Base-by-base conservation (phyloP, 2,113 vertebrate species). In the Cyprinodon variegatus region DNA sequence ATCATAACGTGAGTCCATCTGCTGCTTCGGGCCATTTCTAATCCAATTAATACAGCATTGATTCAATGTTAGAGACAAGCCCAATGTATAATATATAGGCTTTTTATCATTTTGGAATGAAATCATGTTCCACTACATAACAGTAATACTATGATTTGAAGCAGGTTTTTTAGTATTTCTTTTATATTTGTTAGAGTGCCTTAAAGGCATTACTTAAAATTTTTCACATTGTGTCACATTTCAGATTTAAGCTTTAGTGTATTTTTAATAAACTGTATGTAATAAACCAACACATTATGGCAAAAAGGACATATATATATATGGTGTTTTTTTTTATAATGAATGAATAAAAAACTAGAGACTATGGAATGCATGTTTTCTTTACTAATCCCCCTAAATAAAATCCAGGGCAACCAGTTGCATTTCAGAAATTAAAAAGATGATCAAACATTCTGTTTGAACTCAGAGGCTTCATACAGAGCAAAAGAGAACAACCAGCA, bases 1-100 rank as follows among this genome's bases (percentile, higher is more conserved):
- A 70, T 66, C 70, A 78, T 70, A 76, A 86, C 67, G 64, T 37
- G 64, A 78, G 76, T 20, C 72, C 74, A 78, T 81, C 38, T 75
- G 68, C 76, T 69, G 84, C 81, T 60, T 68, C 68, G 63, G 72
- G 64, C 76, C 67, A 8, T 65, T 73, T 83, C 68, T 62, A 74
- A 78, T 76, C 60, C 66, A 48, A 76, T 88, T 61, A 76, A 75
- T 76, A 71, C 77, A 50, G 65, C 69, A 68, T 63, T 65, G 37
- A 20, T 71, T 59, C 67, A 60, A 4, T 67, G 70, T 72, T 70
- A 48, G 36, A 76, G 78, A 79, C 64, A 70, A 17, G 22, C 46
- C 39, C 50, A 68, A 41, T 63, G 65, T 70, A 43, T 46, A 40
- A 5, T 12, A 66, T n/a, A 6, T 15, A n/a, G 66, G 11, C 3